Evolutionary conservation across 2,888 invertebrate genomes (phyloP).

Genomic region (Nymphalis c-album): DNA sequence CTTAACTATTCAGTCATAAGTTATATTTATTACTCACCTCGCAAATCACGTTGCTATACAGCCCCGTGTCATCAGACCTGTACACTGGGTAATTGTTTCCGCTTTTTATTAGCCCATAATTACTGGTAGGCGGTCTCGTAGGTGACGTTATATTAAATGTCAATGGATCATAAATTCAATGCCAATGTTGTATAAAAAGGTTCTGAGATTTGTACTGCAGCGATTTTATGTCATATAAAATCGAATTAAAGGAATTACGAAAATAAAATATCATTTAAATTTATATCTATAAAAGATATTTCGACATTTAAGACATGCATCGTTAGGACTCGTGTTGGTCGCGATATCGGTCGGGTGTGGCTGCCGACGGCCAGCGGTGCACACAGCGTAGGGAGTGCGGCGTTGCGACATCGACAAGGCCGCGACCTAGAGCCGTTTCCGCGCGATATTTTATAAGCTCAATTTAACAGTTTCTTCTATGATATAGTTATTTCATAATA

Average conservation of each 20-base stretch:
- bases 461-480: conserved; percentile 33
- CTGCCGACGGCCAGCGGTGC: conserved; percentile 41
- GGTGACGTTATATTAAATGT: conserved; percentile 31
- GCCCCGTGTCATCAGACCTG: conserved; percentile 10
- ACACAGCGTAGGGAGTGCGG: conserved; percentile 41
- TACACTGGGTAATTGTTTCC: conserved; percentile 26
- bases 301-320: conserved; percentile 5
- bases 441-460: conserved; percentile 34
- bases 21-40: conserved; percentile 20
- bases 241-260: no score
- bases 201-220: not conserved
- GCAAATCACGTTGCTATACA: not conserved
- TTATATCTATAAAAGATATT: not conserved
- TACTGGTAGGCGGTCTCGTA: conserved; percentile 1
- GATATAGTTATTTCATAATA: not conserved
- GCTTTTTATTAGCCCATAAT: conserved; percentile 23
- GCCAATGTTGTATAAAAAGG: conserved; percentile 19
- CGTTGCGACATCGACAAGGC: conserved; percentile 59
- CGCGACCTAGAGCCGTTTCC: conserved; percentile 70
- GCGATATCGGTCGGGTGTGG: conserved; percentile 55
- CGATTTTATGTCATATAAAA: not conserved
- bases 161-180: conserved; percentile 30
- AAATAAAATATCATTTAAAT: no score
- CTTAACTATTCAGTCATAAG: conserved; percentile 18
- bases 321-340: conserved; percentile 17